Percentiles rank a stretch among this genome's conserved stretches.
Evolutionary conservation across 2,888 invertebrate species (phyloP).

Genomic region (Drosophila atripex): DNA sequence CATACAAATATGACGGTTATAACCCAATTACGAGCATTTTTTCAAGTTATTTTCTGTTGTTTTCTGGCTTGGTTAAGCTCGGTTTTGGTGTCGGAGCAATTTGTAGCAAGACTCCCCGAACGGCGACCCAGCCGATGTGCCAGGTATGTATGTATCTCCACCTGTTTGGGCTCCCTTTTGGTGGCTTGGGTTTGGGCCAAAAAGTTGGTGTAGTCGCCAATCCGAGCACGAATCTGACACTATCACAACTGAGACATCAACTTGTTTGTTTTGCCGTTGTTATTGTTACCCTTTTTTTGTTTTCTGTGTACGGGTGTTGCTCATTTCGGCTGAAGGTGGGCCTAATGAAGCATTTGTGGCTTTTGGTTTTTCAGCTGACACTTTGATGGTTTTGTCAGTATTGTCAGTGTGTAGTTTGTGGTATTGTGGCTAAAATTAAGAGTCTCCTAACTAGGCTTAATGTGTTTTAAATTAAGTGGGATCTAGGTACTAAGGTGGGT

Average conservation of each 20-base stretch:
- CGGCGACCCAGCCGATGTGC: slow-evolving; percentile 11
- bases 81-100: slow-evolving; percentile 66
- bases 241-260: slow-evolving; percentile 59
- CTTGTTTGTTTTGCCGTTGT: slow-evolving; percentile 39
- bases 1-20: slow-evolving; percentile 57
- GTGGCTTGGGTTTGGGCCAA: not conserved
- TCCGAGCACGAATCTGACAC: slow-evolving; percentile 30
- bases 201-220: slow-evolving; percentile 36
- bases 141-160: not conserved
- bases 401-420: too few relatives aligned
- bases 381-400: too few relatives aligned
- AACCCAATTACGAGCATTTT: slow-evolving; percentile 71
- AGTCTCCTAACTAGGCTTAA: not conserved
- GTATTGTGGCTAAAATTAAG: not conserved
- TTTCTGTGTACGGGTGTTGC: slow-evolving; percentile 22
- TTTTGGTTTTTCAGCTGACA: slow-evolving; percentile 9
- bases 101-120: slow-evolving; percentile 41
- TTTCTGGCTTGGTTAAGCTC: slow-evolving; percentile 8
- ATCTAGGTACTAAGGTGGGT: not conserved
- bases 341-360: slow-evolving; percentile 4
- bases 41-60: slow-evolving; percentile 59
- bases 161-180: not conserved
- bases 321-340: slow-evolving; percentile 2
- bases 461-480: not conserved
- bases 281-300: slow-evolving; percentile 11